A percentile compares a stretch with the other conserved stretches of the same genome.
phyloP scores from a whole-genome alignment of 2,113 vertebrate species.

The Bambusicola thoracicus region DNA sequence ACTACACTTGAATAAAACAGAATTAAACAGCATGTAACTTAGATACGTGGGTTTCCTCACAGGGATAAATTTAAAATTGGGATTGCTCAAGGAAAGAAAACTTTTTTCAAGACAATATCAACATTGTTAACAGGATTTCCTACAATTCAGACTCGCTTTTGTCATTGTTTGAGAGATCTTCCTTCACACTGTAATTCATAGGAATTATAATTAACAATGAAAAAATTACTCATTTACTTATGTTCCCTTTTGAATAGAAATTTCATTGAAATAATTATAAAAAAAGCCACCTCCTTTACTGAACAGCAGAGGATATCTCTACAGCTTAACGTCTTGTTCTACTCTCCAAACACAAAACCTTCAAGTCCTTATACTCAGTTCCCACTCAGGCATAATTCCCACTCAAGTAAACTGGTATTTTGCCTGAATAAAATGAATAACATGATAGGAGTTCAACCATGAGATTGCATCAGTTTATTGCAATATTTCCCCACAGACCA shows the following conservation, averaged over 20 bases:
- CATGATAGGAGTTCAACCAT: slow-evolving; percentile 1
- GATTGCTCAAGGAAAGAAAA: slow-evolving; percentile 45
- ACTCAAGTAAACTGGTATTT: slow-evolving; percentile 39
- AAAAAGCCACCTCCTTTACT: slow-evolving; percentile 39
- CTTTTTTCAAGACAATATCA: slow-evolving; percentile 51
- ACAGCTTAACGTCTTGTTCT: not conserved
- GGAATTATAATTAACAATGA: slow-evolving; percentile 66
- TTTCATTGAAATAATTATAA: slow-evolving; percentile 47
- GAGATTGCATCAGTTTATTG: slow-evolving; percentile 52
- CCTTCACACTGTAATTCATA: slow-evolving; percentile 57
- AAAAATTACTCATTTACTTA: slow-evolving; percentile 68
- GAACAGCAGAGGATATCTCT: slow-evolving; percentile 60
- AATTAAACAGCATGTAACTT: slow-evolving; percentile 59
- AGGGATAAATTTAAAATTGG: slow-evolving; percentile 62
- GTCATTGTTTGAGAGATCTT: slow-evolving; percentile 39
- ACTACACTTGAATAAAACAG: slow-evolving; percentile 61
- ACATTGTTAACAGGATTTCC: slow-evolving; percentile 52
- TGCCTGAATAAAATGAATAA: slow-evolving; percentile 55
- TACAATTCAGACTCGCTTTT: slow-evolving; percentile 45
- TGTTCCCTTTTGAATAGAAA: slow-evolving; percentile 62
- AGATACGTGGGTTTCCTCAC: slow-evolving; percentile 51
- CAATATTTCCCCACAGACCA: slow-evolving; percentile 47
- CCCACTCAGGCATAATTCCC: not conserved
- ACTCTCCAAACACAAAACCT: not conserved
- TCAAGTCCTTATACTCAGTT: not conserved